phyloP scores from a whole-genome alignment of 2,113 vertebrate species.

The Pomatorhinus ruficollis region DNA sequence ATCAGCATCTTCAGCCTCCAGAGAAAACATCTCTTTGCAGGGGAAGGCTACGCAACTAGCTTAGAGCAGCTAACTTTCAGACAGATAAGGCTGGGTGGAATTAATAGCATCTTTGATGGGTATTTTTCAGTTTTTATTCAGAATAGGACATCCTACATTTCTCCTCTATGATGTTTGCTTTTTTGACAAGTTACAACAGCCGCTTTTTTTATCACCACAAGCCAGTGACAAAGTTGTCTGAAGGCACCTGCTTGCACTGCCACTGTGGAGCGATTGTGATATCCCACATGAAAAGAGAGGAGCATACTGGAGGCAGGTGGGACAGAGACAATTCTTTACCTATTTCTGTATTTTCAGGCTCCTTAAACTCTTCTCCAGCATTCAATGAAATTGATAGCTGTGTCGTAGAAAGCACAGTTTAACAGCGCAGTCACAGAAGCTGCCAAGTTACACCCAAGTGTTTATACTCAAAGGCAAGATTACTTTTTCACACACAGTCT shows the following conservation, averaged over 20 bases:
- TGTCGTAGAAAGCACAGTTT: neutral
- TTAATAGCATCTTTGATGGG: neutral
- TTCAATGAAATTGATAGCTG: neutral
- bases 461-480: neutral
- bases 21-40: neutral
- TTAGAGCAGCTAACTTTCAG: neutral
- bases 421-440: neutral
- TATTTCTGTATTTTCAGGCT: neutral
- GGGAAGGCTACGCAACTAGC: neutral
- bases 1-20: neutral
- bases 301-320: neutral
- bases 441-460: neutral
- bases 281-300: neutral
- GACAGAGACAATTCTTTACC: fast-evolving
- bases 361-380: neutral
- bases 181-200: neutral
- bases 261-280: neutral
- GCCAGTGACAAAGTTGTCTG: neutral
- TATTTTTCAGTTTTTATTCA: neutral
- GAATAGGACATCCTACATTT: neutral
- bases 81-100: neutral
- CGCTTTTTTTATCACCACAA: neutral
- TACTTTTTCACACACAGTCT: neutral
- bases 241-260: neutral
- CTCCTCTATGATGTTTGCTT: fast-evolving